Evolutionary conservation across 2,113 vertebrate species (phyloP).

Genomic region (Oceanodroma tethys): DNA sequence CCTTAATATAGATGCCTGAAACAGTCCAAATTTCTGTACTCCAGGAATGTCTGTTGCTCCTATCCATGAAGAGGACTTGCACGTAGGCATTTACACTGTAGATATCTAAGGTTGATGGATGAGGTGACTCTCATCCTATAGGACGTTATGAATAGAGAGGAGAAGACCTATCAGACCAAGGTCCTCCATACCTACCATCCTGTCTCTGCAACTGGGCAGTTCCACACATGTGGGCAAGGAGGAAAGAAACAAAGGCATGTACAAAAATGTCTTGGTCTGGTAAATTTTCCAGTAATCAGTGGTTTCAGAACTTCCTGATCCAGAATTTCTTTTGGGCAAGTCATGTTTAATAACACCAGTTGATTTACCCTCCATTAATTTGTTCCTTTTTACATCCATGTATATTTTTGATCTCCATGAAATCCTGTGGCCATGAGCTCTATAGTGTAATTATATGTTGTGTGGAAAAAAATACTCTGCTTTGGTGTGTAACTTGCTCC

Average conservation of each 20-base stretch:
- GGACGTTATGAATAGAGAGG: not conserved
- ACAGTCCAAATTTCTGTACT: not conserved
- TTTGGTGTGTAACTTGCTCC: not conserved
- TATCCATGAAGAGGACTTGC: not conserved
- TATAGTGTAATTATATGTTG: not conserved
- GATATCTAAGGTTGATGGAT: not conserved
- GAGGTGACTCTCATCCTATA: not conserved
- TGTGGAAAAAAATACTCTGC: not conserved
- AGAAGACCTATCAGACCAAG: not conserved
- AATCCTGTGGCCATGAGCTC: not conserved
- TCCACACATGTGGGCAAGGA: not conserved
- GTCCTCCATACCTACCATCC: not conserved
- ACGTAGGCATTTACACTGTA: not conserved
- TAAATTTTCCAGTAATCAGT: slow-evolving; percentile 1
- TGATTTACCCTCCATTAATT: not conserved
- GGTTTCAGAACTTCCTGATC: not conserved
- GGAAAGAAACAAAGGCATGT: not conserved
- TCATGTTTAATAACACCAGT: not conserved
- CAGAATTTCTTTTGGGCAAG: not conserved
- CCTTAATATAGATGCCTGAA: not conserved
- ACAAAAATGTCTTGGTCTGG: not conserved
- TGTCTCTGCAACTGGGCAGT: not conserved
- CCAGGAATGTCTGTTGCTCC: not conserved
- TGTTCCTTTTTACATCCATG: not conserved
- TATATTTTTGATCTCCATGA: slow-evolving; percentile 28